phyloP scores from a whole-genome alignment of 2,113 vertebrate species.

The Sceloporus tristichus region DNA sequence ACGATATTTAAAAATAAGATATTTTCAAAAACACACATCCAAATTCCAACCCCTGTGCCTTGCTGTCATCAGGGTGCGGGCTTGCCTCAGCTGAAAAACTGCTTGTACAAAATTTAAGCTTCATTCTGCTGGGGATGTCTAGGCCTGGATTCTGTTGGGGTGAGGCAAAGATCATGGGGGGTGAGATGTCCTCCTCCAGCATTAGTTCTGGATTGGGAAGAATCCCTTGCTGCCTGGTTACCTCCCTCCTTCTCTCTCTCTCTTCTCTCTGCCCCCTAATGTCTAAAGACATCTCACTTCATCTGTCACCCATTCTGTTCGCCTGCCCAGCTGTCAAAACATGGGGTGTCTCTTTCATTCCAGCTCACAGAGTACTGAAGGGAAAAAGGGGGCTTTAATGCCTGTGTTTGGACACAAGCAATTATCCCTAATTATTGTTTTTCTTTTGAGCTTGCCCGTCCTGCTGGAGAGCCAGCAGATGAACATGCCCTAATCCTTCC shows the following conservation, averaged over 20 bases:
- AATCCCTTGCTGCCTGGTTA: neutral
- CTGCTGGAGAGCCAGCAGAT: constrained; percentile 94
- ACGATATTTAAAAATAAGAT: neutral
- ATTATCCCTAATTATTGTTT: constrained; percentile 99
- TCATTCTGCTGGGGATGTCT: constrained; percentile 6
- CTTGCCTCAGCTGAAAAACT: constrained; percentile 2
- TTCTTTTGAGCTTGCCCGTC: constrained; percentile 99
- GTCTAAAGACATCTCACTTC: constrained; percentile 92
- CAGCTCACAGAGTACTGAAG: constrained; percentile 93
- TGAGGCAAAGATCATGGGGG: neutral
- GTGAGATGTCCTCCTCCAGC: neutral
- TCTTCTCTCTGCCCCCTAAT: constrained; percentile 52
- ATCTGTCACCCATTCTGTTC: constrained; percentile 93
- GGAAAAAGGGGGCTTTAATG: constrained; percentile 91
- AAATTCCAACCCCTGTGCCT: neutral
- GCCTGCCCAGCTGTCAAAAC: constrained; percentile 99
- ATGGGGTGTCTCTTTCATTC: constrained; percentile 99
- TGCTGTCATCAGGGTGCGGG: constrained; percentile 1
- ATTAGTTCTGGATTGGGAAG: neutral
- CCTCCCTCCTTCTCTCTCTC: neutral
- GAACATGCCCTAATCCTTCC: constrained; percentile 96
- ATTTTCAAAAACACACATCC: neutral
- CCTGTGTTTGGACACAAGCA: constrained; percentile 99
- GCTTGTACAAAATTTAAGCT: neutral
- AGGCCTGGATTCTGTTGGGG: neutral